Base-by-base conservation (phyloP, 2,113 vertebrate species). In the Perca flavescens region DNA sequence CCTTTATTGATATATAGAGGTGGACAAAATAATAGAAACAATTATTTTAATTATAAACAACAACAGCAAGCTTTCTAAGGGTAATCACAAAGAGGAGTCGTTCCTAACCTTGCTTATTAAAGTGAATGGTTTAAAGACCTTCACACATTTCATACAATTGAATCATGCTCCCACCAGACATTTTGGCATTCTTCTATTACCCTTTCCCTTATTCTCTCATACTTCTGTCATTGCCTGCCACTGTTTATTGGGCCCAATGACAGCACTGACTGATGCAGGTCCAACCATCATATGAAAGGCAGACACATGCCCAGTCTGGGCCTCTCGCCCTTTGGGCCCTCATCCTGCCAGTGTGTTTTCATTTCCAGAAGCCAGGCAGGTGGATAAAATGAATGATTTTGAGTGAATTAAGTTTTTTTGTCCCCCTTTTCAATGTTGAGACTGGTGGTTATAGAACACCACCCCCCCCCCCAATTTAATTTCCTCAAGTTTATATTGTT, bases 381-480 rank as follows among this genome's bases (percentile, higher is more conserved):
- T 80, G 79, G 82, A 70, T 68, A 68, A 77, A 86, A 77, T 84
- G 53, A 88, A 86, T 63, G 71, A 85, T 78, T 5, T 43, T 70
- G 25, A 70, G n/a, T n/a, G n/a, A n/a, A n/a, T n/a, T n/a, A n/a
- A n/a, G 57, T 10, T 66, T 52, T 28, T 58, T 57, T 19, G 49
- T 15, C 2, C 5, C 16, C 2, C 0, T 36, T 31, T 21, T 61
- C 25, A 14, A 1, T 68, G 52, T 46, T 61, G 52, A 16, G 11
- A 40, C 25, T 40, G 19, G 47, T 13, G 15, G 22, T 62, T 53
- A 15, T 13, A 25, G 36, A 67, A 72, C 28, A 28, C 28, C 28
- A 1, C 28, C 28, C 28, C 28, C 1, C 25, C 25, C 25, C 25
- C 25, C 25, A 64, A 52, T 72, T 17, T 34, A 15, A 31, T 56